Conservation (phyloP, 37 sponge, comb jelly and placozoan species). For the Spongia lamella region DNA sequence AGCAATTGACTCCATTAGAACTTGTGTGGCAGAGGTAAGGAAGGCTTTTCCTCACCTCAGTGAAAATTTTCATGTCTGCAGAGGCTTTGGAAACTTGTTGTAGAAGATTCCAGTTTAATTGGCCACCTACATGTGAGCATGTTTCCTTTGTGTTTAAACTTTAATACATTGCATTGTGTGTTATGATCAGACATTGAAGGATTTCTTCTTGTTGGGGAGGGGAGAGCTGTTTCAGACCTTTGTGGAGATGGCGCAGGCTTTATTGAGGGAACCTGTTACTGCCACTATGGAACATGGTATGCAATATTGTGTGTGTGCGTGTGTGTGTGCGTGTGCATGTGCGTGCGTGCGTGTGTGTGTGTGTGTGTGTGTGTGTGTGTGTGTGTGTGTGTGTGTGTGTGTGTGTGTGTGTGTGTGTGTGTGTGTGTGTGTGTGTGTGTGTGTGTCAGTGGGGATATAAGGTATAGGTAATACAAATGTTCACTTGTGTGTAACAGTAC, state of each 20-base stretch:
- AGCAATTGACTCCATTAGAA: conserved; percentile 55
- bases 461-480: neutral
- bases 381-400: too few species aligned
- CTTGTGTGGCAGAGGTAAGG: conserved; percentile 68
- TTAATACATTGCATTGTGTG: neutral
- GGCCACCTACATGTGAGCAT: conserved; percentile 60
- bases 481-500: too few species aligned
- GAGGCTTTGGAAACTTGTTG: conserved; percentile 79
- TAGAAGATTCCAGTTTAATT: conserved; percentile 73
- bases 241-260: conserved; percentile 62
- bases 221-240: conserved; percentile 92
- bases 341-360: conserved; percentile 8
- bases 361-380: neutral
- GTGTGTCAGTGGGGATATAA: neutral
- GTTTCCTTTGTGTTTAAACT: neutral
- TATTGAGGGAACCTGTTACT: conserved; percentile 63
- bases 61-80: conserved; percentile 24
- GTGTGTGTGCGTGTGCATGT: conserved; percentile 11
- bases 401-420: conserved; percentile 4
- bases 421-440: neutral
- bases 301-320: conserved; percentile 4
- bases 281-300: conserved; percentile 72
- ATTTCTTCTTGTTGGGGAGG: conserved; percentile 89
- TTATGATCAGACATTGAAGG: conserved; percentile 64
- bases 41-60: neutral